These are phyloP conservation scores for Aplochiton taeniatus DNA, from an alignment of 2,797 vertebrate species.

Conservation along the genomic window DNA sequence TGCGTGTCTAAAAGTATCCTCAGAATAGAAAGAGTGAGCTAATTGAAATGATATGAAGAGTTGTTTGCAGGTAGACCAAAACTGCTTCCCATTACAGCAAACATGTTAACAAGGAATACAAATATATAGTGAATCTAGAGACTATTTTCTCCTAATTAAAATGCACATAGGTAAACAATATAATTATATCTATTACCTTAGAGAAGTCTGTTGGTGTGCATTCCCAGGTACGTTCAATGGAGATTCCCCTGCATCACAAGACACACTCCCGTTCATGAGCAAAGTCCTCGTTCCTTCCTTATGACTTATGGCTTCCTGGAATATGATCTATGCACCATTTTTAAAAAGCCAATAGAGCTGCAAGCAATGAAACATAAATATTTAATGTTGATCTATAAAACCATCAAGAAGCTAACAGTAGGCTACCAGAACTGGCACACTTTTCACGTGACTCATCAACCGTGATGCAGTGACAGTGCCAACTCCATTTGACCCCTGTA, in stretches of 20 bases:
- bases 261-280: conserved; percentile 45
- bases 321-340: conserved; percentile 26
- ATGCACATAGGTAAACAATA: background rate
- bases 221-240: conserved; percentile 32
- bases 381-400: conserved; percentile 19
- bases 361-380: background rate
- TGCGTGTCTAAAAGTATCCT: no score
- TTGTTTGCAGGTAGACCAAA: no score
- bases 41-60: no score
- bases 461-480: background rate
- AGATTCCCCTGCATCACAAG: conserved; percentile 63
- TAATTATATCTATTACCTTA: conserved; percentile 57
- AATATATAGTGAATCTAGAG: no score
- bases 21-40: no score
- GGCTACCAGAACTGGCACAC: background rate
- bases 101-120: no score
- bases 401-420: background rate
- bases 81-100: no score
- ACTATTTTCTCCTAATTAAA: no score
- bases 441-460: background rate
- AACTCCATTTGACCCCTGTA: background rate
- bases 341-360: background rate
- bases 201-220: conserved; percentile 36
- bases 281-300: conserved; percentile 72
- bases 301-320: conserved; percentile 45